A percentile compares a stretch with the other conserved stretches of the same genome.
These are phyloP conservation scores for Tetraodon nigroviridis DNA, from an alignment of 2,113 vertebrate genomes.

Conservation along the genomic window DNA sequence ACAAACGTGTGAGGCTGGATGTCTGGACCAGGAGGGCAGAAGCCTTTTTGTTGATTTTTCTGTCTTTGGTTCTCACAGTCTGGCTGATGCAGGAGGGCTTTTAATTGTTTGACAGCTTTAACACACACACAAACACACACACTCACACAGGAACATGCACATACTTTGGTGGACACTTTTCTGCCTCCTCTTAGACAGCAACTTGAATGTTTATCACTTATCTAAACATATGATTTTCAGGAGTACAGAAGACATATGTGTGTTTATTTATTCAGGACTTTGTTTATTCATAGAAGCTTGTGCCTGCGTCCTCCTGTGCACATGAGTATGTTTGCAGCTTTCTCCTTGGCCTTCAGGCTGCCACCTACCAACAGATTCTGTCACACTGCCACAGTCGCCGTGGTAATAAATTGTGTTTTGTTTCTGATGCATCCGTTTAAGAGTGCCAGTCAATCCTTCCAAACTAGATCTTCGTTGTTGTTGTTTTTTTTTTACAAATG, in stretches of 20 bases:
- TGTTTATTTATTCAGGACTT: too few relatives aligned
- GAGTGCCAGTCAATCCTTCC: too few relatives aligned
- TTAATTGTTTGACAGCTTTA: conserved; percentile 33
- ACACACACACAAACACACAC: conserved; percentile 9
- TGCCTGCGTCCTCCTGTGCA: too few relatives aligned
- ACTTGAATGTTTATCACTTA: too few relatives aligned
- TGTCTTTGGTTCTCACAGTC: conserved; percentile 7
- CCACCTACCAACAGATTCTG: not conserved
- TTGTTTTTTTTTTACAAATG: too few relatives aligned
- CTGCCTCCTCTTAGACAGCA: too few relatives aligned
- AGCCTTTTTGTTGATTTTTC: not conserved
- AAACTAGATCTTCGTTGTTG: too few relatives aligned
- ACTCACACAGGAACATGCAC: not conserved
- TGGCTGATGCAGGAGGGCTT: conserved; percentile 17
- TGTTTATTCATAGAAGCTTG: too few relatives aligned
- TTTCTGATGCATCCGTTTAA: conserved; percentile 52
- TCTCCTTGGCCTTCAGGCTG: too few relatives aligned
- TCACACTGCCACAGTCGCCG: conserved; percentile 28
- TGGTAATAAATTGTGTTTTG: conserved; percentile 34
- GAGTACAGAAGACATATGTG: too few relatives aligned
- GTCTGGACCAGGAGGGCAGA: conserved; percentile 12
- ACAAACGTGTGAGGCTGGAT: conserved; percentile 30
- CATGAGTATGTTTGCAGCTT: too few relatives aligned
- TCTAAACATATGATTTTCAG: too few relatives aligned
- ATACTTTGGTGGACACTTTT: not conserved